Evolutionary conservation across 2,113 vertebrate genomes (phyloP), one percentile per base, ranked within the genome.

Genomic region (Apeltes quadracus): DNA sequence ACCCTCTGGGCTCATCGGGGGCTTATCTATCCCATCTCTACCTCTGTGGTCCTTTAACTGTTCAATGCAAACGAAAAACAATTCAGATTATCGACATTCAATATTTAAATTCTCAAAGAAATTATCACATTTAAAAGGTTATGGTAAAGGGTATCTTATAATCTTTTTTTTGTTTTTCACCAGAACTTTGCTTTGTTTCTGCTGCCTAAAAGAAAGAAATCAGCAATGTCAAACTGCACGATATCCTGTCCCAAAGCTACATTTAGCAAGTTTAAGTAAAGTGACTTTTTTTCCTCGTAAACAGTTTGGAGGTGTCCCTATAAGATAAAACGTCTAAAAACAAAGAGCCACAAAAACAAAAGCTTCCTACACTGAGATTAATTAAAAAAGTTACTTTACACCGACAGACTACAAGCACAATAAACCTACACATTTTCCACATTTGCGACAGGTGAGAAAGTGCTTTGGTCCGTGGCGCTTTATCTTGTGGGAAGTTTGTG

Each of bases 41-140:
- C 48, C 59, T 86, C 90, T 94, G 57, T 90, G 87, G 63, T 94
- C 93, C 87, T 91, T 93, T 25, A 91, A 54, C 94, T 96, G 92
- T 58, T 18, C 82, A 84, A 76, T 57, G 38, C 7, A 86, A 63
- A 69, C 41, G 59, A 64, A 85, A 84, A 83, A 68, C 10, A 61
- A n/a, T 54, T 27, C 51, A 54, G 51, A 46, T 2, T 41, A 2
- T 67, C 9, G 7, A 46, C 2, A 46, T 46, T 22, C 2, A 20
- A 34, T 38, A 2, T 7, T 50, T 12, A 15, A 7, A 39, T 43
- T 13, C 13, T 27, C 10, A 69, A 54, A 73, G 6, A 79, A 41
- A 69, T 22, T 0, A n/a, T 38, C 2, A 25, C 12, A 43, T 2
- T 39, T 8, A 44, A 58, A 61, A 32, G 56, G 29, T 41, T 65